A percentile compares a stretch with the other conserved stretches of the same genome.
phyloP scores from a whole-genome alignment of 1,140 invertebrate species.

The Acromyrmex echinatior region DNA sequence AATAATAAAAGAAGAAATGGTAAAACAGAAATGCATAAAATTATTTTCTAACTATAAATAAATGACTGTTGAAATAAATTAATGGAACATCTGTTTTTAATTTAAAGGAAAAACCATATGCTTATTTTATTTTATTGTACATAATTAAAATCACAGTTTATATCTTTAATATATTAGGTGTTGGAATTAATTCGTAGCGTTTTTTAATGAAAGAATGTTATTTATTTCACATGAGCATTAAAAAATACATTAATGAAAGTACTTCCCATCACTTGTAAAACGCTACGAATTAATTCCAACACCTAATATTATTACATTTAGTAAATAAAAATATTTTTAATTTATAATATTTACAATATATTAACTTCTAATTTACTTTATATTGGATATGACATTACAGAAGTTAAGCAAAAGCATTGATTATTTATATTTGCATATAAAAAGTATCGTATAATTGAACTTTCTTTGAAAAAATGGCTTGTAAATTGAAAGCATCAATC shows the following conservation, averaged over 20 bases:
- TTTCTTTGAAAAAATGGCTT: neutral
- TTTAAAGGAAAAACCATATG: too few relatives aligned
- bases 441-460: neutral
- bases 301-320: neutral
- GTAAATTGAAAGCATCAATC: neutral
- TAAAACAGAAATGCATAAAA: too few relatives aligned
- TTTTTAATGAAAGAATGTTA: too few relatives aligned
- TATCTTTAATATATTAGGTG: neutral
- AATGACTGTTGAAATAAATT: too few relatives aligned
- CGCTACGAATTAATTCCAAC: too few relatives aligned
- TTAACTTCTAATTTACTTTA: neutral
- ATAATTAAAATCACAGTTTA: neutral
- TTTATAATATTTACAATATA: neutral
- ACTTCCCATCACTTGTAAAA: too few relatives aligned
- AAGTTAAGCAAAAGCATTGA: neutral
- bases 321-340: neutral
- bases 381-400: neutral
- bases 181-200: too few relatives aligned
- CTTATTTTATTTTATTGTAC: neutral
- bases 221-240: too few relatives aligned
- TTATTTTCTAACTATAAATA: too few relatives aligned
- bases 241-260: too few relatives aligned
- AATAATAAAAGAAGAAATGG: too few relatives aligned
- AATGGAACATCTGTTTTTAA: too few relatives aligned
- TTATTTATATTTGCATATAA: neutral